Conservation (phyloP, 1,140 invertebrate genomes). For the Leptonema lineaticorne region DNA sequence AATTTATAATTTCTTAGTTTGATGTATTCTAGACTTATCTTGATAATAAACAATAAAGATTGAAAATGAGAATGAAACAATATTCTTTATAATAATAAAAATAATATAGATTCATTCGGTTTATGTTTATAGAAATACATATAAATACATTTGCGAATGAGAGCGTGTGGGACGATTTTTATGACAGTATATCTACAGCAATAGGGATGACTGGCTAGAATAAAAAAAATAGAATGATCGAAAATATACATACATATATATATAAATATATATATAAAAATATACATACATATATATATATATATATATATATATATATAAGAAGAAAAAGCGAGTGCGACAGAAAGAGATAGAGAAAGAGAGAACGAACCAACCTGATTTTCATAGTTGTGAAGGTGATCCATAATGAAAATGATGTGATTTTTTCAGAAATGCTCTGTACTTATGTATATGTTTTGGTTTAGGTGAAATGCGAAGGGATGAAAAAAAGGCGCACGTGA, state of each 20-base stretch:
- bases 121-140: background rate
- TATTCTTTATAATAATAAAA: too few species aligned
- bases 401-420: too few species aligned
- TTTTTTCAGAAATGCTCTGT: too few species aligned
- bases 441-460: too few species aligned
- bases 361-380: background rate
- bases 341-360: background rate
- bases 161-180: background rate
- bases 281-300: background rate
- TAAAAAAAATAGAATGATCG: background rate
- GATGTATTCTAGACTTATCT: too few species aligned
- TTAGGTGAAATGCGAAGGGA: background rate
- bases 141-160: background rate
- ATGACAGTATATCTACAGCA: background rate
- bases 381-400: slow-evolving; percentile 1
- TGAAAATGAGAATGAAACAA: too few species aligned
- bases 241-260: too few species aligned
- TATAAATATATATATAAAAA: background rate
- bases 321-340: background rate
- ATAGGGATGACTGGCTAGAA: background rate
- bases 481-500: background rate
- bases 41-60: too few species aligned
- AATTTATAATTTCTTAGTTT: too few species aligned
- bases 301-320: background rate
- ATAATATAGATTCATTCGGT: too few species aligned